These are phyloP conservation scores for Telmatherina bonti DNA, from an alignment of 2,797 vertebrate genomes.

Conservation along the genomic window DNA sequence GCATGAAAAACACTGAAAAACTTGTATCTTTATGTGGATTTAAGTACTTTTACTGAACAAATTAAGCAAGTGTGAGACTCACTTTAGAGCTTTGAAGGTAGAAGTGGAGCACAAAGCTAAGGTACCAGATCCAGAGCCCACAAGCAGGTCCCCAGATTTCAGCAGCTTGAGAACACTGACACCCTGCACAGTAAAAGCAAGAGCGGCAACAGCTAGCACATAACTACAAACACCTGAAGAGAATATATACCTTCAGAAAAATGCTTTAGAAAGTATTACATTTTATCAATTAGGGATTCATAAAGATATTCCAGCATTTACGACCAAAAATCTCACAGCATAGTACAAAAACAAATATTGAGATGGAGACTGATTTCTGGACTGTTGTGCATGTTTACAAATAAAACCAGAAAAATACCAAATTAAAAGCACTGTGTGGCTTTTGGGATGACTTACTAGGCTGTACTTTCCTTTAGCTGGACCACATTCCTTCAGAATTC, in stretches of 20 bases:
- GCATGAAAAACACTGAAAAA: background rate
- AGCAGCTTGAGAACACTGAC: conserved; percentile 83
- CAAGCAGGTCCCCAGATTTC: conserved; percentile 84
- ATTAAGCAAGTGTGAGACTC: conserved; percentile 57
- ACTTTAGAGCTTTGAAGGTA: conserved; percentile 88
- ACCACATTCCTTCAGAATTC: conserved; percentile 81
- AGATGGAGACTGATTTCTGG: background rate
- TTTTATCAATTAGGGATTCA: too few relatives aligned
- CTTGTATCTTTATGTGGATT: background rate
- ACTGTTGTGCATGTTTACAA: background rate
- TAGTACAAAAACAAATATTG: background rate
- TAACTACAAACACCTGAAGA: background rate
- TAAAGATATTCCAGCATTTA: too few relatives aligned
- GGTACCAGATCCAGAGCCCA: conserved; percentile 88
- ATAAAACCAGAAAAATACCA: background rate
- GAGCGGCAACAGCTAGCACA: background rate
- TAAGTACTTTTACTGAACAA: background rate
- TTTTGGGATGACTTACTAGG: conserved; percentile 74
- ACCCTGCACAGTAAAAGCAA: conserved; percentile 79
- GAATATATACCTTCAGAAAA: background rate
- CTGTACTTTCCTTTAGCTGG: conserved; percentile 86
- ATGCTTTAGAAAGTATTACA: background rate
- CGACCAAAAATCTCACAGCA: background rate
- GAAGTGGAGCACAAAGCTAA: conserved; percentile 85
- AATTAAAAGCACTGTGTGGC: background rate